A percentile compares a stretch with the other conserved stretches of the same genome.
phyloP scores from a whole-genome alignment of 2,113 vertebrate species.

The Hepsetus odoe region DNA sequence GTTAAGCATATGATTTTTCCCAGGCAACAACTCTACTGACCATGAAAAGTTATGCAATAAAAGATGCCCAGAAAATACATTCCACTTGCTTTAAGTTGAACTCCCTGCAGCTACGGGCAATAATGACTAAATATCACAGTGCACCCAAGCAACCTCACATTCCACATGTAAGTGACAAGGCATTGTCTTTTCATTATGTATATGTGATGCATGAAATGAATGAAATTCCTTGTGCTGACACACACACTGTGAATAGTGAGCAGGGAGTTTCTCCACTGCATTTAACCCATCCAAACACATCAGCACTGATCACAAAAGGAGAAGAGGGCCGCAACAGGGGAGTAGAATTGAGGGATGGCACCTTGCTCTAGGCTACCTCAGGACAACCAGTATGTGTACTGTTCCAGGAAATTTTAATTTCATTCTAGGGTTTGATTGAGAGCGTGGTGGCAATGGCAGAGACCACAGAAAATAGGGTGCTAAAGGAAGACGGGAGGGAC shows the following conservation, averaged over 20 bases:
- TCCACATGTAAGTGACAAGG: slow-evolving; percentile 78
- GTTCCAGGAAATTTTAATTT: neutral
- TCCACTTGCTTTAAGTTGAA: slow-evolving; percentile 92
- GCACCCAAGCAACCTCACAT: slow-evolving; percentile 85
- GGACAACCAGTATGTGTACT: too few relatives aligned
- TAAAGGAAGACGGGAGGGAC: slow-evolving; percentile 83
- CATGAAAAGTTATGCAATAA: slow-evolving; percentile 86
- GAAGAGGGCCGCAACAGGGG: too few relatives aligned
- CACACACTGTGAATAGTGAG: too few relatives aligned
- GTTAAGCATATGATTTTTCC: slow-evolving; percentile 49
- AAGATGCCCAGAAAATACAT: slow-evolving; percentile 82
- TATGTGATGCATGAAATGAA: too few relatives aligned
- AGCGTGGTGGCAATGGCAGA: slow-evolving; percentile 82
- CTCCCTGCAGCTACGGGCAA: slow-evolving; percentile 84
- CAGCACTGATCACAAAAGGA: too few relatives aligned
- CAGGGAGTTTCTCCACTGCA: too few relatives aligned
- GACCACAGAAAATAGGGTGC: slow-evolving; percentile 82
- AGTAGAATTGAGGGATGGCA: too few relatives aligned
- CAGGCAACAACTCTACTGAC: slow-evolving; percentile 91
- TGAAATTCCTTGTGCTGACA: too few relatives aligned
- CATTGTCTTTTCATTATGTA: neutral
- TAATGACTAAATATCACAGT: slow-evolving; percentile 86
- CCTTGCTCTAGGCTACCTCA: neutral
- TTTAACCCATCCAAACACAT: too few relatives aligned
- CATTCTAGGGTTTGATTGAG: slow-evolving; percentile 80